Conservation (phyloP, 2,888 invertebrate species). For the Orchesella flavescens region DNA sequence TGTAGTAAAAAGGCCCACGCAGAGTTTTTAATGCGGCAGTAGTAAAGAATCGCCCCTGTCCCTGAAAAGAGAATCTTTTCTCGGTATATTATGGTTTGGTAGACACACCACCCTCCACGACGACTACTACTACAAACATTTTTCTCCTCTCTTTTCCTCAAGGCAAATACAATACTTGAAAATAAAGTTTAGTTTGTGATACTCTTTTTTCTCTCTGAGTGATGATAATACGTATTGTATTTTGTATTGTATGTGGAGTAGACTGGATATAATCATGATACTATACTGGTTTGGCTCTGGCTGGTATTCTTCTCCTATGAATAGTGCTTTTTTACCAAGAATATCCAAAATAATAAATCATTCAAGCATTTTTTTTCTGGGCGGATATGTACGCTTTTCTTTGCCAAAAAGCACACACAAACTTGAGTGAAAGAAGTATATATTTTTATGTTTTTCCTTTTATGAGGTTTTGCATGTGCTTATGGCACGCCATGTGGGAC, state of each 20-base stretch:
- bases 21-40: constrained; percentile 14
- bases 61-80: too few relatives aligned
- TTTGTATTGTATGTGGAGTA: not conserved
- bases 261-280: constrained; percentile 40
- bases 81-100: too few relatives aligned
- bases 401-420: constrained; percentile 2
- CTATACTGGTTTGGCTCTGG: constrained; percentile 25
- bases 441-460: not conserved
- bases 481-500: constrained; percentile 33
- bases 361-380: not conserved
- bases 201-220: too few relatives aligned
- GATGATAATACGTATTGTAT: too few relatives aligned
- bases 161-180: too few relatives aligned
- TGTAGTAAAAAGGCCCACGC: constrained; percentile 13
- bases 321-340: constrained; percentile 22
- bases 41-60: too few relatives aligned
- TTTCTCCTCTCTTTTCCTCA: not conserved
- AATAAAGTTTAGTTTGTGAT: too few relatives aligned
- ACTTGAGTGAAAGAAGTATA: not conserved
- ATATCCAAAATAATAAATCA: constrained; percentile 37
- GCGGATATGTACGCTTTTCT: not conserved
- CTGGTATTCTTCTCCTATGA: not conserved
- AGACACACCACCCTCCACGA: too few relatives aligned
- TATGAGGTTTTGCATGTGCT: constrained; percentile 29
- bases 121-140: not conserved